A percentile compares a stretch with the other conserved stretches of the same genome.
Evolutionary conservation across 2,113 vertebrate species (phyloP).

Genomic region (Paratilapia polleni): DNA sequence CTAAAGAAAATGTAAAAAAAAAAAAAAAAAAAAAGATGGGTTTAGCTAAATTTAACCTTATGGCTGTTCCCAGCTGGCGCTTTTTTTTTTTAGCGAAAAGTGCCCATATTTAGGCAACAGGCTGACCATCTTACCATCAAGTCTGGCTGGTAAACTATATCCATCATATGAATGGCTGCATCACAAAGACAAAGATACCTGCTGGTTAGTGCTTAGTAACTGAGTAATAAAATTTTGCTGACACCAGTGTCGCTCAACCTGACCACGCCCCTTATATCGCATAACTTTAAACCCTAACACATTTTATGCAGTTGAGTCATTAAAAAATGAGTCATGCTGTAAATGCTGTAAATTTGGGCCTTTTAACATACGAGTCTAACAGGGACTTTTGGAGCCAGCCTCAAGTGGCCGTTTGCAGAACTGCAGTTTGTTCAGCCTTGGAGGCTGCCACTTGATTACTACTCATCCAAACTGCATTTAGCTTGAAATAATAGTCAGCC

Average conservation of each 20-base stretch:
- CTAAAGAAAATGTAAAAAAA: too few relatives aligned
- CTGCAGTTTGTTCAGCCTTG: not conserved
- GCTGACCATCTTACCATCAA: too few relatives aligned
- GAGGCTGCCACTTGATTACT: not conserved
- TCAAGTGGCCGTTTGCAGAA: not conserved
- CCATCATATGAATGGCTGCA: too few relatives aligned
- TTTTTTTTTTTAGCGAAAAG: too few relatives aligned
- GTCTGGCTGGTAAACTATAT: too few relatives aligned
- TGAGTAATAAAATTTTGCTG: not conserved
- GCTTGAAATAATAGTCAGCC: not conserved
- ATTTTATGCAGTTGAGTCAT: not conserved
- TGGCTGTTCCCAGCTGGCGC: too few relatives aligned
- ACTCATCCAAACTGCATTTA: slow-evolving; percentile 7
- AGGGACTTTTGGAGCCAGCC: not conserved
- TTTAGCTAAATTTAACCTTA: not conserved
- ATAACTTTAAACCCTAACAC: not conserved
- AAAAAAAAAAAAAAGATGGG: not conserved
- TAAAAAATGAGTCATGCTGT: not conserved
- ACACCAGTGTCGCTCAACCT: not conserved
- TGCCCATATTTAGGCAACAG: too few relatives aligned
- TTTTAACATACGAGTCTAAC: not conserved
- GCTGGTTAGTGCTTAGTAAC: not conserved
- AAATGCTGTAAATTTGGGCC: not conserved
- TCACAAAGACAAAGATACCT: too few relatives aligned
- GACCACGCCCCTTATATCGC: not conserved